Percentiles rank a stretch among this genome's conserved stretches.
Conservation (phyloP, 2,113 vertebrate genomes). For the Paratilapia polleni region DNA sequence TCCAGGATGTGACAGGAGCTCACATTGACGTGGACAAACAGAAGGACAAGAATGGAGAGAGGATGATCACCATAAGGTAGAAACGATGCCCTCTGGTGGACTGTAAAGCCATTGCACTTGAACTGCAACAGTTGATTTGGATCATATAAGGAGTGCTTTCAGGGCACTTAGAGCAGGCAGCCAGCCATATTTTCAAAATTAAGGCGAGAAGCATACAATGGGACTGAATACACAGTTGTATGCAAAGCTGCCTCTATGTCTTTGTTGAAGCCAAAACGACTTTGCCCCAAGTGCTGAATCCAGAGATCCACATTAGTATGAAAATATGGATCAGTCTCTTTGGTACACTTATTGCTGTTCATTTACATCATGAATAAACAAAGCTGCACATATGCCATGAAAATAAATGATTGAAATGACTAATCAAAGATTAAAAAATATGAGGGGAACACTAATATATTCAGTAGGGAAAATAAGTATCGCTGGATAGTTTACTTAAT, state of each 20-base stretch:
- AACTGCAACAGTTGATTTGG: neutral
- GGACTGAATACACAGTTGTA: neutral
- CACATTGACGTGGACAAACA: conserved; percentile 99
- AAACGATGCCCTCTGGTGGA: conserved; percentile 37
- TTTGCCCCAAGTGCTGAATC: neutral
- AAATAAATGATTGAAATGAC: neutral
- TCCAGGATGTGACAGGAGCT: conserved; percentile 98
- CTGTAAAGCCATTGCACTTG: neutral
- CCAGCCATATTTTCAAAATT: neutral
- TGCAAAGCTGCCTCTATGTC: neutral
- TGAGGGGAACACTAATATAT: neutral
- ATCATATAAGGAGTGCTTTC: neutral
- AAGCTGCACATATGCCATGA: neutral
- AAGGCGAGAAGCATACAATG: neutral
- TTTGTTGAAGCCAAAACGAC: neutral
- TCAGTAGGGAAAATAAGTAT: neutral
- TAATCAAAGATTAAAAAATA: neutral
- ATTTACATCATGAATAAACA: neutral
- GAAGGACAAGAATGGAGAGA: conserved; percentile 99
- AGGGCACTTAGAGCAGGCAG: neutral
- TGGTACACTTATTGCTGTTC: neutral
- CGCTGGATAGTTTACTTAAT: neutral
- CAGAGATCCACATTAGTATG: neutral
- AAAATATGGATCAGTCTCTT: neutral
- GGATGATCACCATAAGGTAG: conserved; percentile 99